Conservation (phyloP, 2,888 invertebrate genomes). For the Allolobophora icterica region DNA sequence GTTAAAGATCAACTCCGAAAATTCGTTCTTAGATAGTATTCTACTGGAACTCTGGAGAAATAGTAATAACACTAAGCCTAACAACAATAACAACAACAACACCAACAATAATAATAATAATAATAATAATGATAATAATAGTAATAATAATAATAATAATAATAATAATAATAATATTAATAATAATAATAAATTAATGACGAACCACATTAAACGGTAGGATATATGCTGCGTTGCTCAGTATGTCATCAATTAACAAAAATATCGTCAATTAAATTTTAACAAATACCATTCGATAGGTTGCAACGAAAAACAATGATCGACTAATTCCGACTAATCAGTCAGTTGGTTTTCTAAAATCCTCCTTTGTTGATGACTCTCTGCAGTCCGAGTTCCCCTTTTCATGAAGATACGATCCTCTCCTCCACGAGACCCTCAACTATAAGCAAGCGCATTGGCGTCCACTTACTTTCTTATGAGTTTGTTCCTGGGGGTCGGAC, state of each 20-base stretch:
- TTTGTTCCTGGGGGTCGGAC: not conserved
- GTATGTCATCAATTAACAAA: not conserved
- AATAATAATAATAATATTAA: not conserved
- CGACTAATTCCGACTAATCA: not conserved
- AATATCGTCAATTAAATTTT: too few species aligned
- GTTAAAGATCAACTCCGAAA: not conserved
- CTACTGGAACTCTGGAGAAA: not conserved
- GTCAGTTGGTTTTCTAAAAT: not conserved
- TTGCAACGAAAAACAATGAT: not conserved
- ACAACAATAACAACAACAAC: not conserved
- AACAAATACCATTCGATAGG: slow-evolving; percentile 1
- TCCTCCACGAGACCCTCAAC: too few species aligned
- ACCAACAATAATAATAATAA: not conserved
- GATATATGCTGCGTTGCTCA: too few species aligned
- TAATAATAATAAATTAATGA: not conserved
- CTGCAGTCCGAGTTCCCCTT: too few species aligned
- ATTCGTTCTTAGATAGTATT: not conserved
- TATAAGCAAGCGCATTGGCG: too few species aligned
- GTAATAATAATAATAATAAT: not conserved
- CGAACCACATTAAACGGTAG: not conserved
- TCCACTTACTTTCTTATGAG: too few species aligned
- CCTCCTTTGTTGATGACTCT: not conserved
- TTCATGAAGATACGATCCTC: too few species aligned
- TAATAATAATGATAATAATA: not conserved
- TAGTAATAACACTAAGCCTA: too few species aligned